Evolutionary conservation across 2,888 invertebrate genomes (phyloP), one percentile per base, ranked within the genome.

Genomic region (Carterocephalus palaemon): DNA sequence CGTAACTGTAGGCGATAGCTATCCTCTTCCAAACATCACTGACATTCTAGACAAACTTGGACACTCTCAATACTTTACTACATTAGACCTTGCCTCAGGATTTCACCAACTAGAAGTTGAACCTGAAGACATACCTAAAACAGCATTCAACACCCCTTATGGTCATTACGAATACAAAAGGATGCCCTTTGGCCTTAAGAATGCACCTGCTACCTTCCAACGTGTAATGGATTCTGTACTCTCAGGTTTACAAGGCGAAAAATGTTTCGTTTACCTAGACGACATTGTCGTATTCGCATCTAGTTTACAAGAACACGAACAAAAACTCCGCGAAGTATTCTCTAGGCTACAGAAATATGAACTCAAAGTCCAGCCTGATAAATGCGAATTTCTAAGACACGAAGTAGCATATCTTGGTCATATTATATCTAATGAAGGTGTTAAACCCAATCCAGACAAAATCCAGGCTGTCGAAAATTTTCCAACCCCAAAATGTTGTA

Each of bases 241-340:
- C 0, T 39, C 38, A 2, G 62, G 56, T 19, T 19, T 62, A 13
- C 55, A 57, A 45, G 59, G 57, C 1, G 51, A 55, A 36, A 24
- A 50, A 26, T 58, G 59, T 20, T 59, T 62, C 20, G 60, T 60
- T 0, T 69, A 64, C 48, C 45, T n/a, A n/a, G n/a, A n/a, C n/a
- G n/a, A n/a, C n/a, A n/a, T n/a, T n/a, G n/a, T n/a, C n/a, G n/a
- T n/a, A 33, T 49, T 59, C 10, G 59, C 62, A 0, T 56, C 59
- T 8, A 59, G 57, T 15, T 48, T 72, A 1, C 57, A 65, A 47
- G 63, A 69, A 50, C 68, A 71, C 16, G 53, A 56, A 22, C 17
- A 51, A 42, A 67, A 63, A 40, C 47, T 68, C 2, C 33, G n/a
- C 5, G 53, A 60, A 51, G 58, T 69, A 4, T 67, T 69, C 34